Evolutionary conservation across 2,797 vertebrate species (phyloP).

Genomic region (Kryptopterus vitreolus): DNA sequence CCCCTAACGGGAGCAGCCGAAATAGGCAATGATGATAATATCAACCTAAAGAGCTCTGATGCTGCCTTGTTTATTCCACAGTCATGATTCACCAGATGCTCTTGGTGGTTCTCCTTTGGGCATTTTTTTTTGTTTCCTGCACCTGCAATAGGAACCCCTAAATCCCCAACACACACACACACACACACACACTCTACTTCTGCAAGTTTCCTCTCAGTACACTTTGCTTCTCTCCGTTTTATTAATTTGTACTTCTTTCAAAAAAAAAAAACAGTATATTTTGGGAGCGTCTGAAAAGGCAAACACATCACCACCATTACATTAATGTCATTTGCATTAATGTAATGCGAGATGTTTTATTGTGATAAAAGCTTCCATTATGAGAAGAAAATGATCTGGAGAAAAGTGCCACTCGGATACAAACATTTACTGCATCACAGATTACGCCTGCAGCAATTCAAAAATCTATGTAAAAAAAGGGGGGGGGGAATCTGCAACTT

Average conservation of each 20-base stretch:
- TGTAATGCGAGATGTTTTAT: constrained; percentile 27
- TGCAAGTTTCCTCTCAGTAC: constrained; percentile 20
- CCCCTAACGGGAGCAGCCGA: no score
- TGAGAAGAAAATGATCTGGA: constrained; percentile 22
- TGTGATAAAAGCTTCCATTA: constrained; percentile 26
- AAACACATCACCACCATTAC: constrained; percentile 17
- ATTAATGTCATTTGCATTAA: constrained; percentile 32
- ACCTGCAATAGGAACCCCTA: constrained; percentile 26
- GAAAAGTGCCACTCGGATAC: constrained; percentile 4
- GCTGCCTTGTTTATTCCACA: neutral
- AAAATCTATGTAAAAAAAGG: constrained; percentile 11
- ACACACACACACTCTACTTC: constrained; percentile 21
- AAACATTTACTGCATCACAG: constrained; percentile 20
- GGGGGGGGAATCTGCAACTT: constrained; percentile 19
- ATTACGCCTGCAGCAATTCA: constrained; percentile 8
- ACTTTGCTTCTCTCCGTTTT: constrained; percentile 39
- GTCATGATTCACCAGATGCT: neutral
- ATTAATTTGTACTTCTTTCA: constrained; percentile 28
- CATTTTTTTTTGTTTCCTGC: constrained; percentile 6
- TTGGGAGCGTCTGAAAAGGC: constrained; percentile 33
- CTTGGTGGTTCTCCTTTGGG: neutral
- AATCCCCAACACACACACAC: neutral
- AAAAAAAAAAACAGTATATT: neutral
- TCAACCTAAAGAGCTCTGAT: neutral
- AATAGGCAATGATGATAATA: no score